Percentiles rank a stretch among this genome's conserved stretches.
phyloP scores from a whole-genome alignment of 2,113 vertebrate species.

The zebrafish (Danio rerio) region GRCz12tu NC_133188.1:38139501-38140000 shows the following conservation, averaged over 20 bases:
- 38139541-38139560: not conserved
- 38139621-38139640: not conserved
- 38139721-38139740: conserved; percentile 32
- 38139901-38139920: not conserved
- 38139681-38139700: conserved; percentile 42
- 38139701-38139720: conserved; percentile 46
- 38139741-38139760: conserved; percentile 29
- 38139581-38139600: conserved; percentile 4
- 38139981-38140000: not conserved
- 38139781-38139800: not conserved
- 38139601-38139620: not conserved
- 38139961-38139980: not conserved
- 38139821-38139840: not conserved
- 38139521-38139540: conserved; percentile 14
- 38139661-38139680: conserved; percentile 32
- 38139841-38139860: not conserved
- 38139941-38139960: not conserved
- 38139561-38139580: not conserved
- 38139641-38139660: conserved; percentile 25
- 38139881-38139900: not conserved
- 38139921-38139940: not conserved
- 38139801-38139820: not conserved
- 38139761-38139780: not conserved
- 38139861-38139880: not conserved
- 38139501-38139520: conserved; percentile 28